Base-by-base conservation (phyloP, 2,113 vertebrate genomes). In the Cephalopterus ornatus region DNA sequence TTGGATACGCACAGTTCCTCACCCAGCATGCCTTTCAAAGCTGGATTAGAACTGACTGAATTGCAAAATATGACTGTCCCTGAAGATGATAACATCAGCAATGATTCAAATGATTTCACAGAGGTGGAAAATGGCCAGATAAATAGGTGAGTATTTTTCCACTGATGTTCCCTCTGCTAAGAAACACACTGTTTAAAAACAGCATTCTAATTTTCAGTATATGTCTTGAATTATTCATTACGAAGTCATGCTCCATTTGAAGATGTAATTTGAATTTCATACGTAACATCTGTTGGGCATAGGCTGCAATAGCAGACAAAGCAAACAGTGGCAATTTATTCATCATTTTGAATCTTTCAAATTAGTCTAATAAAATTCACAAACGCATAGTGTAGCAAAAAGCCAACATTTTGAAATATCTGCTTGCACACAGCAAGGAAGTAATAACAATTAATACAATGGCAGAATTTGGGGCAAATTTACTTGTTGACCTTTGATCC, bases 81-180 rank as follows among this genome's bases (percentile, higher is more conserved):
- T 2, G 98, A 98, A 71, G 98, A 98, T 77, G 98, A 98, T 89
- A 98, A 98, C 67, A 62, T 98, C 86, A 98, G 98, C 97, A 98
- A 98, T 68, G 98, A 98, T 91, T 98, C 98, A 72, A 98, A 98
- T 76, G 98, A 98, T 93, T 98, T 98, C 93, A 98, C 98, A 10
- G 98, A 98, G 87, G 98, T 98, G 58, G 98, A 98, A 95, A 98
- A 98, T 62, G 98, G 97, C 41, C 98, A 98, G 46, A 98, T 98
- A 97, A 98, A 98, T 93, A 98, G 98, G 98, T 98, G 85, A 98
- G 98, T 97, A 89, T 94, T 97, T 97, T 96, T 97, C 94, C 91
- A 95, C 70, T 96, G 89, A 92, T 7, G 8, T 47, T 92, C 75
- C 62, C 44, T 91, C 76, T 81, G 84, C 73, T 78, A 42, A 96